Evolutionary conservation across 1,140 invertebrate genomes (phyloP).

Genomic region (Cataglyphis hispanica): DNA sequence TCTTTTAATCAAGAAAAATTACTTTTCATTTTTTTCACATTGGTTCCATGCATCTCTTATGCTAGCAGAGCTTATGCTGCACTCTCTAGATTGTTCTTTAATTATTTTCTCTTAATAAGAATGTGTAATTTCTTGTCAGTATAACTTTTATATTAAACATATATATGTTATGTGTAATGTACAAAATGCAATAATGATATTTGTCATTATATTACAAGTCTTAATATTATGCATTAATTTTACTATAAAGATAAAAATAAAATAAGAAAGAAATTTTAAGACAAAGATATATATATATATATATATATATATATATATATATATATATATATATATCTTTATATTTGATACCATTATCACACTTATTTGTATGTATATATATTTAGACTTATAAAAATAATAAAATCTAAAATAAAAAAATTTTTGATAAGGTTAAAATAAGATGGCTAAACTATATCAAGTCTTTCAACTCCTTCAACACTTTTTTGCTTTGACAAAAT

Average conservation of each 20-base stretch:
- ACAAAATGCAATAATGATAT: too few species aligned
- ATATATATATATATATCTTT: not conserved
- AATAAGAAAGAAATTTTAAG: not conserved
- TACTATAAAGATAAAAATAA: too few species aligned
- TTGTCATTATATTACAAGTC: too few species aligned
- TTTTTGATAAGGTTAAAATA: too few species aligned
- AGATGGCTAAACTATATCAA: not conserved
- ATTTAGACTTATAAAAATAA: not conserved
- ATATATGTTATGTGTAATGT: too few species aligned
- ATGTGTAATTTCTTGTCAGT: not conserved
- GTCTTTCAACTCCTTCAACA: not conserved
- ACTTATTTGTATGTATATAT: not conserved
- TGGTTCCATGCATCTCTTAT: not conserved
- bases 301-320: too few species aligned
- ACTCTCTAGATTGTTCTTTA: not conserved
- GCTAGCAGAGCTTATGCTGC: not conserved
- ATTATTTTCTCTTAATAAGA: not conserved
- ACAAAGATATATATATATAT: too few species aligned
- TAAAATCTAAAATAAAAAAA: too few species aligned
- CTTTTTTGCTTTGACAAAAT: not conserved
- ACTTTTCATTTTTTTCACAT: not conserved
- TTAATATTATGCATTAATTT: too few species aligned
- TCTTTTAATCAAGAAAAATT: slow-evolving; percentile 6
- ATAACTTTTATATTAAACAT: not conserved
- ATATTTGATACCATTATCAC: not conserved